Conservation (phyloP, 1,140 invertebrate genomes). For the Drosophila azteca region DNA sequence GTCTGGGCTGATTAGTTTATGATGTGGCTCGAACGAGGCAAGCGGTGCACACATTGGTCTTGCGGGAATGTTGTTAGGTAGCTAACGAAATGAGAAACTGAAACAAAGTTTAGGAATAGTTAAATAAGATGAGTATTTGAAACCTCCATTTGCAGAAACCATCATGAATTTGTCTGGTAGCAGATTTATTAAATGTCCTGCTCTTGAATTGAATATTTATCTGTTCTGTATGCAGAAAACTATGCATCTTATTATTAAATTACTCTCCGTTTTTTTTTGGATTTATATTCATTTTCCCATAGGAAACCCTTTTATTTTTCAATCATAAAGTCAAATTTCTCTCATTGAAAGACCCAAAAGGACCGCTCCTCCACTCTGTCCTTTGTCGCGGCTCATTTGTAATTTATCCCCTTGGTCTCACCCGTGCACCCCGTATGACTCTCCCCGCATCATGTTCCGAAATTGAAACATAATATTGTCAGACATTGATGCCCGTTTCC, state of each 20-base stretch:
- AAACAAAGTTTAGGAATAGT: no score
- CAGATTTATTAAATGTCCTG: no score
- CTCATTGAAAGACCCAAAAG: conserved; percentile 14
- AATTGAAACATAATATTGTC: conserved; percentile 81
- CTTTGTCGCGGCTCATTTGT: conserved; percentile 46
- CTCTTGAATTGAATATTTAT: background rate
- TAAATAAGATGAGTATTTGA: background rate
- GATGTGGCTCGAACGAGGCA: conserved; percentile 19
- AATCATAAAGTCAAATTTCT: conserved; percentile 70
- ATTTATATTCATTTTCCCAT: conserved; percentile 24
- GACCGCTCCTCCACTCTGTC: background rate
- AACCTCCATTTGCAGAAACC: no score
- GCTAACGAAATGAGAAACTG: background rate
- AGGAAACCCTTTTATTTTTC: conserved; percentile 36
- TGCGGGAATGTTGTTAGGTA: conserved; percentile 3
- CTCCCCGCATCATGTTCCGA: conserved; percentile 34
- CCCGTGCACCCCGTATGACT: conserved; percentile 1
- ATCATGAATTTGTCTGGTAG: no score
- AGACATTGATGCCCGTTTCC: conserved; percentile 80
- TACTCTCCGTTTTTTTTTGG: no score
- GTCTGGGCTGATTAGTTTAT: conserved; percentile 41
- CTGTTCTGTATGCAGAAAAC: background rate
- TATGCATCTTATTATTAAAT: no score
- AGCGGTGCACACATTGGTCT: background rate
- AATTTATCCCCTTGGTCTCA: conserved; percentile 19